Base-by-base conservation (phyloP, 2,113 vertebrate species). In the Halcyon malimbica region DNA sequence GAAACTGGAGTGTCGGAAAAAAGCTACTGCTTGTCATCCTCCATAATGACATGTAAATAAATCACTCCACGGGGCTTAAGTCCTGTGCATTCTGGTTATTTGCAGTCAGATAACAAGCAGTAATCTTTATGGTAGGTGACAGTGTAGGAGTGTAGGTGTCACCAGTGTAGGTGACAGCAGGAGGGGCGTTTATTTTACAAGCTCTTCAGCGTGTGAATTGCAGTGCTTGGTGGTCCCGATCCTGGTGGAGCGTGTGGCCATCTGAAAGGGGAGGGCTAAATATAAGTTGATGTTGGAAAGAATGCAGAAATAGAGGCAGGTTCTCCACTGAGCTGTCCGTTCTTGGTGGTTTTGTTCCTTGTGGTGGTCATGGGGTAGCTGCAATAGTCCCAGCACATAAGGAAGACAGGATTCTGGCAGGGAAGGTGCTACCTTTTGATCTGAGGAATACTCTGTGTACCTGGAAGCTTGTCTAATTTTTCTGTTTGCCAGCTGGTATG, bases 401-500 rank as follows among this genome's bases (percentile, higher is more conserved):
- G 14, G 0, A 1, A 54, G 42, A 5, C 25, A 12, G 39, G 89
- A 25, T 18, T 83, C 80, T 26, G 76, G 48, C n/a, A 39, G 53
- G 17, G 67, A 64, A 46, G 28, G 28, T 23, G 60, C 31, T 4
- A 8, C 46, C n/a, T 57, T 57, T 54, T 16, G 31, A 16, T 56
- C 29, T 73, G 53, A 53, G 46, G 46, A 67, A 37, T n/a, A 19
- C 44, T 62, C 16, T 11, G 60, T 12, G 4, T 13, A 7, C 6
- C 60, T 87, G 78, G 41, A 70, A 79, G 19, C 39, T 90, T 35
- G 70, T 88, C 53, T 51, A 3, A 4, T 24, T 71, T 73, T 78
- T 59, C 25, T 24, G 0, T 60, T 62, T 86, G 26, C 35, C 35
- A 79, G 2, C 7, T 51, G 46, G 6, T 16, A 3, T 2, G 5